phyloP scores from a whole-genome alignment of 2,797 vertebrate genomes.

The Aselliscus stoliczkanus region DNA sequence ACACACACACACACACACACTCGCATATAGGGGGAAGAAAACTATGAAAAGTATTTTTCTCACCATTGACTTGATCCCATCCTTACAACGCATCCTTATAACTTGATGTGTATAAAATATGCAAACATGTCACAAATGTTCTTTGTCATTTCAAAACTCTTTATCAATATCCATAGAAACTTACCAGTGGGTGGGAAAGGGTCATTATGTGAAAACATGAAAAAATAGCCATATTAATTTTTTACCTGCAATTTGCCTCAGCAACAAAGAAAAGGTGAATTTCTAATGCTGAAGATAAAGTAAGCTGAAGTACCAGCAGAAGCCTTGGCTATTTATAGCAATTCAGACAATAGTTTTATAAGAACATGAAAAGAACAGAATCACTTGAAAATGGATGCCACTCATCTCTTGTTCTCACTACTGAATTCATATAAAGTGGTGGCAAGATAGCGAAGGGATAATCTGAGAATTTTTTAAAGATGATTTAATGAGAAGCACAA shows the following conservation, averaged over 20 bases:
- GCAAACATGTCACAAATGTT: constrained; percentile 82
- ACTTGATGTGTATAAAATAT: constrained; percentile 83
- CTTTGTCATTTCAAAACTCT: constrained; percentile 77
- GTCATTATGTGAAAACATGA: constrained; percentile 82
- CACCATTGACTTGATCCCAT: constrained; percentile 71
- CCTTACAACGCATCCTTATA: constrained; percentile 73
- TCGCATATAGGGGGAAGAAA: neutral
- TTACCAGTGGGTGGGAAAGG: constrained; percentile 79
- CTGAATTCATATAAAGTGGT: constrained; percentile 71
- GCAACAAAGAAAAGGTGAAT: constrained; percentile 75
- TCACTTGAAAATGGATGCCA: constrained; percentile 78
- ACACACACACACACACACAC: neutral
- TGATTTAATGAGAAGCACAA: constrained; percentile 89
- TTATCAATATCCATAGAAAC: constrained; percentile 77
- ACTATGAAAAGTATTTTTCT: constrained; percentile 72
- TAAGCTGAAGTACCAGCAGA: constrained; percentile 79
- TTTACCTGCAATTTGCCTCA: constrained; percentile 84
- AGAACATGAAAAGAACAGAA: constrained; percentile 77
- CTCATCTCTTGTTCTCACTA: constrained; percentile 74
- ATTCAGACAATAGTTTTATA: constrained; percentile 80
- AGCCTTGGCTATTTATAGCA: constrained; percentile 81
- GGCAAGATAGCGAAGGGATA: constrained; percentile 80
- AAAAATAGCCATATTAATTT: constrained; percentile 86
- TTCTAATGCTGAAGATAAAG: constrained; percentile 78
- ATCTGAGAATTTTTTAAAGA: constrained; percentile 80